Evolutionary conservation across 2,797 vertebrate genomes (phyloP), one percentile per base, ranked within the genome.

Genomic region (Poliocrania exsul): DNA sequence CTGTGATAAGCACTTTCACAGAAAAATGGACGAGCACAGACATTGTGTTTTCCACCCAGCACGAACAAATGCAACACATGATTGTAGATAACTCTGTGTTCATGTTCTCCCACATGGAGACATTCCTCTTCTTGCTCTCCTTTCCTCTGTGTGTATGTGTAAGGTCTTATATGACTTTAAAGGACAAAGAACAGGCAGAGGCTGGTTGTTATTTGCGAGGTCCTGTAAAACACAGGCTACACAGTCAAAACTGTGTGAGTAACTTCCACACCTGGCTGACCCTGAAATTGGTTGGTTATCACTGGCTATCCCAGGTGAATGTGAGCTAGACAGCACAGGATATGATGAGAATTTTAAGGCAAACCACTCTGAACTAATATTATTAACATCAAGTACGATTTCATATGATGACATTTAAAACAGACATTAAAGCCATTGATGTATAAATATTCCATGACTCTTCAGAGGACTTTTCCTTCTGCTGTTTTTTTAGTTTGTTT

Each of bases 81-180:
- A 42, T 6, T 9, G 40, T 28, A 53, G 29, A 21, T 6, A 38
- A 11, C 38, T 29, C 53, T 3, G 0, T 2, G 13, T 12, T 38
- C 19, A 7, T 38, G 23, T 26, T 82, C 40, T 88, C 28, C 23
- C 57, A 8, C 28, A 8, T 3, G 47, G 4, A 67, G 23, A 10
- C 16, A 4, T 29, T 71, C 11, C n/a, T 73, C n/a, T 14, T 40
- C 44, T 57, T 77, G 40, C 10, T 71, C 46, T 67, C 37, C 50
- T 89, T 24, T 47, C 33, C 20, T 74, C 50, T 31, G 4, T 1
- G 14, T 17, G 42, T 53, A 10, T 44, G 53, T 1, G 0, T 26
- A 71, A 67, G 15, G 20, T 31, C 31, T 71, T 66, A 16, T 0
- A 8, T 3, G 6, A 28, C 70, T 46, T 65, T 38, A 66, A 88